Evolutionary conservation across 2,113 vertebrate genomes (phyloP).

Genomic region (Dasyprocta punctata): DNA sequence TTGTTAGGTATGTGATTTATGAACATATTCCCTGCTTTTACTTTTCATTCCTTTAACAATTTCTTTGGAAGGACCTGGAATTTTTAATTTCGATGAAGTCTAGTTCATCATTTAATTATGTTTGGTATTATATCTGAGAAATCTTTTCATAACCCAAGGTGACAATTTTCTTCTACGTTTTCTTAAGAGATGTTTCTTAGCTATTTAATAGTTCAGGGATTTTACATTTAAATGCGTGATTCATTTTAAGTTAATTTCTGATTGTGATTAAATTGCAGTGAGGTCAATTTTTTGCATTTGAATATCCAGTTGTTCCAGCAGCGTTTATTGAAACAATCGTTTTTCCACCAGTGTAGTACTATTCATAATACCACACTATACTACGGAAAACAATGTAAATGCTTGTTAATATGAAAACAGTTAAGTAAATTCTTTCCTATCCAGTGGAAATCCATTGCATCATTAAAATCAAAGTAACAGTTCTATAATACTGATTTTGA

Average conservation of each 20-base stretch:
- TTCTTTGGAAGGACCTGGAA: neutral
- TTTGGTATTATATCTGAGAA: neutral
- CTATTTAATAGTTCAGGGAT: neutral
- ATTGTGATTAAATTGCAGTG: neutral
- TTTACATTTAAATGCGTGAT: conserved; percentile 1
- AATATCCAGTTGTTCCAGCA: conserved; percentile 16
- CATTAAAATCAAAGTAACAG: conserved; percentile 13
- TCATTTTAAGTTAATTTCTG: conserved; percentile 33
- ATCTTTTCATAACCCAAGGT: neutral
- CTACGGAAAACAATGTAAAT: neutral
- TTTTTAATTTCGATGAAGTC: conserved; percentile 12
- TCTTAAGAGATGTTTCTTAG: neutral
- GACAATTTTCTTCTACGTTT: conserved; percentile 3
- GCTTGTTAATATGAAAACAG: neutral
- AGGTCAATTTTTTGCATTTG: conserved; percentile 10
- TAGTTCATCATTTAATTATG: neutral
- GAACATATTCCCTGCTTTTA: conserved; percentile 38
- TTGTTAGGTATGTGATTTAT: neutral
- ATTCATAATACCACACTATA: neutral
- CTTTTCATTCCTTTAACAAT: conserved; percentile 40
- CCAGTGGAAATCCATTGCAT: neutral
- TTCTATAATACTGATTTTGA: neutral
- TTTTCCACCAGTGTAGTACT: neutral
- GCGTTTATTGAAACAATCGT: conserved; percentile 29
- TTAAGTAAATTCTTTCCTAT: neutral